Percentiles rank a stretch among this genome's conserved stretches.
phyloP scores from a whole-genome alignment of 2,113 vertebrate species.

The Toxotes jaculatrix region DNA sequence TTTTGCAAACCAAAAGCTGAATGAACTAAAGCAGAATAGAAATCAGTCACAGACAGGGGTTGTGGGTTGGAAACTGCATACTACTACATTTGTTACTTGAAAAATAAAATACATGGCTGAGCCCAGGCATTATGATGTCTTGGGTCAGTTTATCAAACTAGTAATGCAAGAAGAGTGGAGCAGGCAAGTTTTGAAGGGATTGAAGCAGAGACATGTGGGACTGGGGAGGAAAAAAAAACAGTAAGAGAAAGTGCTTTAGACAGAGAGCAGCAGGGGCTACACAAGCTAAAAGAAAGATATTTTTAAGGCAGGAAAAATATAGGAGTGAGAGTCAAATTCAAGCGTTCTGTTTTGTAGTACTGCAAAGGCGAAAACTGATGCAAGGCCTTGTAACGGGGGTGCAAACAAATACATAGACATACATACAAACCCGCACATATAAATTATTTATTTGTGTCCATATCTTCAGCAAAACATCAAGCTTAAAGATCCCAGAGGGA shows the following conservation, averaged over 20 bases:
- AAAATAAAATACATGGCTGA: constrained; percentile 30
- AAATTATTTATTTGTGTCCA: constrained; percentile 45
- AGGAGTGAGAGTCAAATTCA: constrained; percentile 48
- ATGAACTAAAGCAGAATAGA: neutral
- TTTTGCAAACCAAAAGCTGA: neutral
- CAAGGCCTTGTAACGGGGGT: constrained; percentile 65
- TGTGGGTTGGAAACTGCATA: constrained; percentile 2
- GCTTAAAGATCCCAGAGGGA: constrained; percentile 43
- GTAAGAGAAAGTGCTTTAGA: constrained; percentile 47
- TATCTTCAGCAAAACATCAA: constrained; percentile 45
- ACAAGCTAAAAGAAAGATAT: constrained; percentile 43
- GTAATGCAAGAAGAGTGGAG: constrained; percentile 39
- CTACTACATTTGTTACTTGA: constrained; percentile 1
- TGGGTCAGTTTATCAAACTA: constrained; percentile 37
- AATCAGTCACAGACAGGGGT: neutral
- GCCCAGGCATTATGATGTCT: constrained; percentile 40
- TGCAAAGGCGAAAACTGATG: constrained; percentile 69
- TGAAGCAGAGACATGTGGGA: constrained; percentile 37
- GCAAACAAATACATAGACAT: constrained; percentile 8
- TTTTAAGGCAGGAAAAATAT: constrained; percentile 52
- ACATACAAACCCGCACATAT: neutral
- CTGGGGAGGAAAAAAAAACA: constrained; percentile 11
- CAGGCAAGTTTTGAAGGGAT: constrained; percentile 51
- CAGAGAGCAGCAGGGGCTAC: constrained; percentile 31
- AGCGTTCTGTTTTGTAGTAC: constrained; percentile 57